phyloP scores from a whole-genome alignment of 2,888 invertebrate genomes.

The Erynnis tages region DNA sequence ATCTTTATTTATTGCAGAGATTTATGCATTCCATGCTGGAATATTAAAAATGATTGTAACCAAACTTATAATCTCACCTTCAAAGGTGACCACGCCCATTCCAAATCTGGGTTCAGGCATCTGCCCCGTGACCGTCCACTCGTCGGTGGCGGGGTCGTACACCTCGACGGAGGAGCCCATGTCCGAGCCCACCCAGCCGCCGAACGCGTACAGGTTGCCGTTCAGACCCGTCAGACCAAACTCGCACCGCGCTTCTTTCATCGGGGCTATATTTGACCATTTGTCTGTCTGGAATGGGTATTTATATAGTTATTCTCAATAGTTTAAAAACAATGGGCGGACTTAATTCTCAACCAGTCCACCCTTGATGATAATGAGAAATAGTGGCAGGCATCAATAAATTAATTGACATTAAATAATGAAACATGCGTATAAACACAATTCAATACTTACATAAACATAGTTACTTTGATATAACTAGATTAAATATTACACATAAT shows the following conservation, averaged over 20 bases:
- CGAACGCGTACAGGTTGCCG: conserved; percentile 92
- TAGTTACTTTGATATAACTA: too few relatives aligned
- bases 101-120: conserved; percentile 93
- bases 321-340: too few relatives aligned
- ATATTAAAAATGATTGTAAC: background rate
- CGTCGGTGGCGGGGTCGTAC: conserved; percentile 89
- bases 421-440: too few relatives aligned
- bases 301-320: too few relatives aligned
- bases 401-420: too few relatives aligned
- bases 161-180: conserved; percentile 94
- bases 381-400: too few relatives aligned
- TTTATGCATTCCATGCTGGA: too few relatives aligned
- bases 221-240: conserved; percentile 93
- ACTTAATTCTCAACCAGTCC: too few relatives aligned
- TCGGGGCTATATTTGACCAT: conserved; percentile 84
- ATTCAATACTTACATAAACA: too few relatives aligned
- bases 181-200: conserved; percentile 96
- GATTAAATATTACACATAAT: too few relatives aligned
- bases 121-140: conserved; percentile 89
- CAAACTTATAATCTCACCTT: conserved; percentile 85
- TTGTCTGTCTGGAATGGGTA: conserved; percentile 75
- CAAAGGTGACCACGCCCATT: conserved; percentile 93
- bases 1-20: too few relatives aligned
- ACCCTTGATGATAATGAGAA: too few relatives aligned
- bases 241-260: conserved; percentile 93